These are phyloP conservation scores for Lepidurus arcticus DNA, from an alignment of 1,140 invertebrate species.

Conservation along the genomic window DNA sequence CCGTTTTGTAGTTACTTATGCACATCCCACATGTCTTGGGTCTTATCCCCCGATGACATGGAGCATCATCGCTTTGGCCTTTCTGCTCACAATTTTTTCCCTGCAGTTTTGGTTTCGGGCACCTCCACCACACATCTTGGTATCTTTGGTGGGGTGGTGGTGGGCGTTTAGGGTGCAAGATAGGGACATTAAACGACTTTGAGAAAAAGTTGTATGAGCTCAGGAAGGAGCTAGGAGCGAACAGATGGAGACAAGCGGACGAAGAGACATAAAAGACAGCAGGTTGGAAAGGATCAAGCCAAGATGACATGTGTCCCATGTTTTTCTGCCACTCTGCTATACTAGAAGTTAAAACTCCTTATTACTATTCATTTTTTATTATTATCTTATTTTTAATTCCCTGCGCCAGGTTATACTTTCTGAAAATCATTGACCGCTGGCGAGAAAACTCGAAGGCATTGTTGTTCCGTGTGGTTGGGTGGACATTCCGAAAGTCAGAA, in stretches of 20 bases:
- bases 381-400: neutral
- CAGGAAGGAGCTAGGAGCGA: neutral
- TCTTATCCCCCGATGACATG: slow-evolving; percentile 8
- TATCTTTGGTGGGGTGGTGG: neutral
- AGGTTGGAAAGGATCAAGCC: slow-evolving; percentile 17
- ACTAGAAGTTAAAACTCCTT: slow-evolving; percentile 8
- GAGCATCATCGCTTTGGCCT: neutral
- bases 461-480: neutral
- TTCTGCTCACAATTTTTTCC: neutral
- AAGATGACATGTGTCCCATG: slow-evolving; percentile 1
- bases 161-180: neutral
- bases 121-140: neutral
- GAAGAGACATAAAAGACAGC: slow-evolving; percentile 14
- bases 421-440: neutral
- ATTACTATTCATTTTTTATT: slow-evolving; percentile 9
- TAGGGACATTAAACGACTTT: neutral
- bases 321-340: neutral
- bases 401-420: neutral
- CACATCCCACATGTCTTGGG: slow-evolving; percentile 15
- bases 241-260: slow-evolving; percentile 19
- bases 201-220: neutral
- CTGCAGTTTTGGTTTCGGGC: neutral
- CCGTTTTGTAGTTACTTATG: slow-evolving; percentile 9
- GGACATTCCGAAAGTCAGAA: slow-evolving; percentile 5
- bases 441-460: slow-evolving; percentile 3